Percentiles rank a stretch among this genome's conserved stretches.
Conservation (phyloP, 2,888 invertebrate genomes). For the Carcina quercana region DNA sequence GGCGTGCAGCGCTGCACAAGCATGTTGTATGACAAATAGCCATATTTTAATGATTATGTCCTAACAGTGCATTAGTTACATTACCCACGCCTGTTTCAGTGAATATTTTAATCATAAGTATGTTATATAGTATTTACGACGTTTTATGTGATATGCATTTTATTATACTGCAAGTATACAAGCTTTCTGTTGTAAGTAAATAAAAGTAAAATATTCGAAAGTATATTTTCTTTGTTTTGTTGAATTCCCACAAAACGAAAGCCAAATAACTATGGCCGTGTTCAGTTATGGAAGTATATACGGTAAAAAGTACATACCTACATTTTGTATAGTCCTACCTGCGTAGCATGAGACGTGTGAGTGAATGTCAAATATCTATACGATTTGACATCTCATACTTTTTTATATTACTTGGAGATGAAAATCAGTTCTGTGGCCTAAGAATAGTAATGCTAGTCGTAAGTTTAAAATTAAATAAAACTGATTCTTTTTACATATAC, state of each 20-base stretch:
- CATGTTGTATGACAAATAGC: slow-evolving; percentile 54
- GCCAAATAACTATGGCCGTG: too few relatives aligned
- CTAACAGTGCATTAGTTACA: slow-evolving; percentile 38
- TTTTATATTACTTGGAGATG: too few relatives aligned
- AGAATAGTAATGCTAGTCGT: too few relatives aligned
- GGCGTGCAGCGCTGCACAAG: slow-evolving; percentile 46
- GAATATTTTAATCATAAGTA: slow-evolving; percentile 60
- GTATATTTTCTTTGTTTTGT: slow-evolving; percentile 6
- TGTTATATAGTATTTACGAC: slow-evolving; percentile 72
- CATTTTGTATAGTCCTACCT: too few relatives aligned
- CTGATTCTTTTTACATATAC: too few relatives aligned
- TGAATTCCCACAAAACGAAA: not conserved
- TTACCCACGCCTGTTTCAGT: slow-evolving; percentile 53
- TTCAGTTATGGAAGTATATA: too few relatives aligned
- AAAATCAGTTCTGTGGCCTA: too few relatives aligned
- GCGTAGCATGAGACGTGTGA: too few relatives aligned
- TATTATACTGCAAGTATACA: slow-evolving; percentile 73
- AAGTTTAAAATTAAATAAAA: too few relatives aligned
- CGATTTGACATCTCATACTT: too few relatives aligned
- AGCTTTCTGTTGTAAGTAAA: slow-evolving; percentile 72
- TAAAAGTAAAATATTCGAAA: slow-evolving; percentile 21
- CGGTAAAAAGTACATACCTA: too few relatives aligned
- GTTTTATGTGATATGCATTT: slow-evolving; percentile 74
- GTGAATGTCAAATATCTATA: too few relatives aligned
- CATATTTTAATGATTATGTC: slow-evolving; percentile 57